phyloP scores from a whole-genome alignment of 2,888 invertebrate species.

The Drosophila gaucha region DNA sequence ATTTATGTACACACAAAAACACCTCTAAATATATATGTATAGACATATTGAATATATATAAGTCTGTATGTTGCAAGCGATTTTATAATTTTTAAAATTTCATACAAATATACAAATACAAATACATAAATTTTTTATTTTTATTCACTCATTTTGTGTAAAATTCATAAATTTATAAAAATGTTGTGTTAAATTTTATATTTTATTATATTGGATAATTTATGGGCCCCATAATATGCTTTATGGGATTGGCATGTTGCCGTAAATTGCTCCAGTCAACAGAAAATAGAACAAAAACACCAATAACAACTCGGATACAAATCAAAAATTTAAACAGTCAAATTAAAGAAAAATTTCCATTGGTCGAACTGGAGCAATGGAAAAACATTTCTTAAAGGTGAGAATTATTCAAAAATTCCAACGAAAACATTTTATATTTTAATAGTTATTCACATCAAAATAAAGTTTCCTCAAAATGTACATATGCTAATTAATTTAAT shows the following conservation, averaged over 20 bases:
- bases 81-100: too few relatives aligned
- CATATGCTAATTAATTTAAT: not conserved
- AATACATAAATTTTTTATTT: slow-evolving; percentile 11
- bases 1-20: slow-evolving; percentile 56
- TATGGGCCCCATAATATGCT: slow-evolving; percentile 75
- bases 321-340: slow-evolving; percentile 62
- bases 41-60: not conserved
- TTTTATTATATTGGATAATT: slow-evolving; percentile 74
- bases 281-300: slow-evolving; percentile 42
- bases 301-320: slow-evolving; percentile 51
- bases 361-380: slow-evolving; percentile 44
- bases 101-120: slow-evolving; percentile 37
- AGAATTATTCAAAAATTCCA: slow-evolving; percentile 12
- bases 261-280: slow-evolving; percentile 80
- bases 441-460: not conserved
- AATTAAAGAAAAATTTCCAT: slow-evolving; percentile 68
- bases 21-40: slow-evolving; percentile 1
- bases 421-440: not conserved
- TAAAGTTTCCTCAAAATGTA: not conserved
- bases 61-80: too few relatives aligned
- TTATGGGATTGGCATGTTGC: slow-evolving; percentile 78
- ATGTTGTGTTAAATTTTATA: slow-evolving; percentile 27
- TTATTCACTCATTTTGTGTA: slow-evolving; percentile 41
- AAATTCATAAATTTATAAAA: slow-evolving; percentile 64
- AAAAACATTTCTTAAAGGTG: slow-evolving; percentile 26